Evolutionary conservation across 1,140 invertebrate species (phyloP), one percentile per base, ranked within the genome.

Genomic region (Zophobas morio): DNA sequence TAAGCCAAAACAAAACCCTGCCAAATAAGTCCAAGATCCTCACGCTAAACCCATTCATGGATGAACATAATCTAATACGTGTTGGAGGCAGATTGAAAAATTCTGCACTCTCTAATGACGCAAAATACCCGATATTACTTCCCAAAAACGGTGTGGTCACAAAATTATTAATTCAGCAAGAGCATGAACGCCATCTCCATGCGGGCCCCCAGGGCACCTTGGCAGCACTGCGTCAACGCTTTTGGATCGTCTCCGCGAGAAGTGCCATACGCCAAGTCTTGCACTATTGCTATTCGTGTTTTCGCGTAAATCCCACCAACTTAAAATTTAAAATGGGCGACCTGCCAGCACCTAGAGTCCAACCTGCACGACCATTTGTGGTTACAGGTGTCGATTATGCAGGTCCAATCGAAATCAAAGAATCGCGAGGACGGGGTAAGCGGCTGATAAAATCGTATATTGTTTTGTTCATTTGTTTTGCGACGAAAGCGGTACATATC

Each of bases 401-500:
- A 2, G 84, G 83, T n/a, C 84, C 84, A 32, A 46, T 80, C 35
- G 20, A 0, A 35, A 54, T 80, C 1, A 74, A 70, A 32, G 57
- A 70, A 46, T 60, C 35, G 1, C 46, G 57, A 34, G 70, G 56
- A 37, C 78, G 80, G 39, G 83, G 40, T 57, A 51, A 49, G 0
- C 71, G 73, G 63, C 42, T 42, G 6, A 36, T 74, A 1, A 86
- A 87, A 73, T 74, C 47, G 2, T 86, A 85, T 39, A 47, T 85
- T 8, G 40, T 53, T 33, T n/a, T 85, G 0, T 86, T 86, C 75
- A 78, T 86, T 1, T 87, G 85, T 60, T 80, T 84, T 6, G 53
- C 79, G 0, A 85, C 83, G 2, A 79, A 79, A 46, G 83, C 82
- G 0, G 75, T 86, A 4, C 86, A 87, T 74, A 51, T 86, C 6